Conservation (phyloP, 2,888 invertebrate species). For the Xiphydria camelus region DNA sequence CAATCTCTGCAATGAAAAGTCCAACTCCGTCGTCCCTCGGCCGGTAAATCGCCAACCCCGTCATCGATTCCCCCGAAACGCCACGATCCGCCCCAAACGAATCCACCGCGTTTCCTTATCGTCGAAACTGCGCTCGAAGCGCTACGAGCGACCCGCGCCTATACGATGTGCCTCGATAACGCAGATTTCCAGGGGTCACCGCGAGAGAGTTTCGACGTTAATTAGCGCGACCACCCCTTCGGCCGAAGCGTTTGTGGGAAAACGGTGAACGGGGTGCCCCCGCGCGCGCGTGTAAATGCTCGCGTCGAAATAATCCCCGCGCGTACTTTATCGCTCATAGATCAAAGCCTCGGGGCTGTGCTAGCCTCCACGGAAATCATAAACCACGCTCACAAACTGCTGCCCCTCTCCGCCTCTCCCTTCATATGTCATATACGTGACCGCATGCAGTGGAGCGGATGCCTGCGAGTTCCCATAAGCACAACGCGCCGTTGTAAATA, state of each 20-base stretch:
- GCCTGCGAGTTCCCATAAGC: slow-evolving; percentile 1
- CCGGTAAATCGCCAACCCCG: too few relatives aligned
- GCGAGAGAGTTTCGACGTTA: too few relatives aligned
- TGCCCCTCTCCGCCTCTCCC: background rate
- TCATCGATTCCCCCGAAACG: too few relatives aligned
- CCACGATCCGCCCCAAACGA: too few relatives aligned
- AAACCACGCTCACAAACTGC: background rate
- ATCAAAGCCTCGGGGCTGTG: too few relatives aligned
- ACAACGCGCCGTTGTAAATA: background rate
- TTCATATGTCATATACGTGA: background rate
- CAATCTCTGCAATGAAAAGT: too few relatives aligned
- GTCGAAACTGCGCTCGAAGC: too few relatives aligned
- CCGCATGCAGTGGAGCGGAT: too few relatives aligned
- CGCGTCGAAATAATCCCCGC: slow-evolving; percentile 1
- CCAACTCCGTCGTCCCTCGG: too few relatives aligned
- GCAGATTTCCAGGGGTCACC: background rate
- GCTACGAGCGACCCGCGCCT: too few relatives aligned
- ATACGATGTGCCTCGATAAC: too few relatives aligned
- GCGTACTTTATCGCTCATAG: slow-evolving; percentile 2
- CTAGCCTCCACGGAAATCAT: slow-evolving; percentile 1
- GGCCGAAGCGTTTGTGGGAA: background rate
- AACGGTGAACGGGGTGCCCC: background rate
- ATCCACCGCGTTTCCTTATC: too few relatives aligned
- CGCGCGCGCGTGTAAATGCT: background rate
- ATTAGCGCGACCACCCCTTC: background rate